Conservation (phyloP, 2,113 vertebrate species). For the Zosterops hypoxanthus region DNA sequence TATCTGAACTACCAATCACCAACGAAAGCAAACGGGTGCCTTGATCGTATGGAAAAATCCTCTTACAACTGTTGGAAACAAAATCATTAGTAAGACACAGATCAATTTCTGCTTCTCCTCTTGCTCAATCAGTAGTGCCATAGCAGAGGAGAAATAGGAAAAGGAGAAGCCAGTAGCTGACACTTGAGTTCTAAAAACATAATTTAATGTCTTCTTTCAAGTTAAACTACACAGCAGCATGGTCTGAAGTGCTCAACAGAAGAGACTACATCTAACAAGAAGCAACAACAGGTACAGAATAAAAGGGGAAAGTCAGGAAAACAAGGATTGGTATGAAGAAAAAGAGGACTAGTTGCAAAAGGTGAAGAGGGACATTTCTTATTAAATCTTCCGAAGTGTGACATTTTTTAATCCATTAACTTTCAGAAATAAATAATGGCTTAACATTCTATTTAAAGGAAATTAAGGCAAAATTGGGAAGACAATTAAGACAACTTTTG, state of each 20-base stretch:
- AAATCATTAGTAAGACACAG: conserved; percentile 40
- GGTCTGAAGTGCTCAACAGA: neutral
- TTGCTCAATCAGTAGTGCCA: neutral
- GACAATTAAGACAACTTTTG: neutral
- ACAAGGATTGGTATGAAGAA: neutral
- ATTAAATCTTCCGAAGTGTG: neutral
- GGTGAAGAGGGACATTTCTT: neutral
- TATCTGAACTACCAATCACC: conserved; percentile 2
- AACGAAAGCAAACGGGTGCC: conserved; percentile 22
- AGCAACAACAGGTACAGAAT: rapidly evolving
- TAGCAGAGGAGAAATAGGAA: neutral
- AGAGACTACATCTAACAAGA: neutral
- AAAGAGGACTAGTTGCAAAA: neutral
- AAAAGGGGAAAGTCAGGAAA: neutral
- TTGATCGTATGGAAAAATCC: conserved; percentile 10
- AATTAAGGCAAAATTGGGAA: neutral
- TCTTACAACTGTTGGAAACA: neutral
- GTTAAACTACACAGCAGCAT: neutral
- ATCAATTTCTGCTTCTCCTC: conserved; percentile 37
- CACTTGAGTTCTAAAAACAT: neutral
- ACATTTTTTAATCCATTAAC: neutral
- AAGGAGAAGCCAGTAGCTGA: neutral
- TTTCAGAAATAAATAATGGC: neutral
- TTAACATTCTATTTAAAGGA: neutral
- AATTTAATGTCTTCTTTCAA: neutral